phyloP scores from a whole-genome alignment of 1,140 invertebrate species.

The Caenorhabditis tropicalis region DNA sequence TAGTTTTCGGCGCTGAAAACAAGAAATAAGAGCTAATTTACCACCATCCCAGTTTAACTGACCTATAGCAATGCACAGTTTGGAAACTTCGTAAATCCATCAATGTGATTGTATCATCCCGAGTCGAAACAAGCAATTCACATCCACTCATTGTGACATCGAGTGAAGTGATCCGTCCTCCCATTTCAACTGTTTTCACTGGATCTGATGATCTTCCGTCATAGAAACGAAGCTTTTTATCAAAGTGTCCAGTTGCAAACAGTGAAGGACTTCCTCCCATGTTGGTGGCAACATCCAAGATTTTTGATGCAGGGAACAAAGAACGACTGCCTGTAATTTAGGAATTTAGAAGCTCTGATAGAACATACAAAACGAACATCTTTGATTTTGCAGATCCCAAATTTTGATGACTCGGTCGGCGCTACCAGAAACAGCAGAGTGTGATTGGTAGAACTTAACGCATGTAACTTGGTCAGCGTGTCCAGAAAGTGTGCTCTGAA shows the following conservation, averaged over 20 bases:
- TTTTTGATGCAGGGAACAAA: not conserved
- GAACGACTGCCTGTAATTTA: not conserved
- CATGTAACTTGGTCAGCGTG: slow-evolving; percentile 94
- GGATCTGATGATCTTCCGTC: slow-evolving; percentile 8
- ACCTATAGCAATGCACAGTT: slow-evolving; percentile 18
- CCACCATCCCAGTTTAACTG: not conserved
- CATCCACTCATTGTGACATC: slow-evolving; percentile 1
- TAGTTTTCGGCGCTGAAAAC: slow-evolving; percentile 55
- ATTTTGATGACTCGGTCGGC: slow-evolving; percentile 95
- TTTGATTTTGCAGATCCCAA: slow-evolving; percentile 90
- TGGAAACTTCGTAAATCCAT: not conserved
- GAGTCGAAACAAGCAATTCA: not conserved
- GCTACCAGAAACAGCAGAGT: slow-evolving; percentile 78
- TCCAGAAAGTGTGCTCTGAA: slow-evolving; percentile 92
- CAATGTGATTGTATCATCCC: not conserved
- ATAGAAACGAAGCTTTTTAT: not conserved
- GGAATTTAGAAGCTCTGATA: not conserved
- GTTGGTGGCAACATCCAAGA: not conserved
- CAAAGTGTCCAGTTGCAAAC: not conserved
- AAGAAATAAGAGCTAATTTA: not conserved
- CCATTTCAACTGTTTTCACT: slow-evolving; percentile 40
- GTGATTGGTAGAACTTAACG: slow-evolving; percentile 83
- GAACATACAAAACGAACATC: slow-evolving; percentile 77
- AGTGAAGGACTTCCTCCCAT: not conserved
- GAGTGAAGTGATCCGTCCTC: not conserved